phyloP scores from a whole-genome alignment of 2,888 invertebrate genomes.

The Pandemis cinnamomeana region DNA sequence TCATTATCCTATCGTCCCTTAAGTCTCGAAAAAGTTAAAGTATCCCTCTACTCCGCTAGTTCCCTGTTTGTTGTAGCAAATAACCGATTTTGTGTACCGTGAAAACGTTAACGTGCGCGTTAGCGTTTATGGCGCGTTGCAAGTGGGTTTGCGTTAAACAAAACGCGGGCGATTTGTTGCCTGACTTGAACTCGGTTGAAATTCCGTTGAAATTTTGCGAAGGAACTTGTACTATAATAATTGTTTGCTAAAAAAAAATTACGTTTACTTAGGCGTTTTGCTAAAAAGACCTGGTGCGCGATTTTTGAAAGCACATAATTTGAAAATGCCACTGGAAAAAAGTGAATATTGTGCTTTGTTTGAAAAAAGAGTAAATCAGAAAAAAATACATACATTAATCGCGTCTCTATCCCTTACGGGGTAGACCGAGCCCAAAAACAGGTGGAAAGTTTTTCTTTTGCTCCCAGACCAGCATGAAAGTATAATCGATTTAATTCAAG shows the following conservation, averaged over 20 bases:
- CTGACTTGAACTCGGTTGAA: background rate
- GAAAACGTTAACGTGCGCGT: conserved; percentile 35
- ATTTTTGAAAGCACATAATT: too few species aligned
- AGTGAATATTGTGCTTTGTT: too few species aligned
- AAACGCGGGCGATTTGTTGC: conserved; percentile 28
- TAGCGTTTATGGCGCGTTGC: conserved; percentile 29
- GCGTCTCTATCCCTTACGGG: too few species aligned
- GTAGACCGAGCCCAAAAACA: too few species aligned
- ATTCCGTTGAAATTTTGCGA: background rate
- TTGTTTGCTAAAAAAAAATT: background rate
- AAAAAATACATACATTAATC: too few species aligned
- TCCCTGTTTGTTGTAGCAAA: conserved; percentile 12
- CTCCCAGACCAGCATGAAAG: too few species aligned
- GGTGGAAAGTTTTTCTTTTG: too few species aligned
- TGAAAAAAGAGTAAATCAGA: too few species aligned
- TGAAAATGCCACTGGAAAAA: too few species aligned
- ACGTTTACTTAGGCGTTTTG: too few species aligned
- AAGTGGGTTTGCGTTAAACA: conserved; percentile 34
- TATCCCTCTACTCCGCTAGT: conserved; percentile 7
- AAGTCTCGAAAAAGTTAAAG: conserved; percentile 21
- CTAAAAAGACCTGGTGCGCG: too few species aligned
- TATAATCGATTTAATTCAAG: too few species aligned
- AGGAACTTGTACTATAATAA: background rate
- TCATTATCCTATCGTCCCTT: background rate
- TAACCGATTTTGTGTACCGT: conserved; percentile 30